Evolutionary conservation across 2,888 invertebrate species (phyloP).

Genomic region (Auanema freiburgensis): DNA sequence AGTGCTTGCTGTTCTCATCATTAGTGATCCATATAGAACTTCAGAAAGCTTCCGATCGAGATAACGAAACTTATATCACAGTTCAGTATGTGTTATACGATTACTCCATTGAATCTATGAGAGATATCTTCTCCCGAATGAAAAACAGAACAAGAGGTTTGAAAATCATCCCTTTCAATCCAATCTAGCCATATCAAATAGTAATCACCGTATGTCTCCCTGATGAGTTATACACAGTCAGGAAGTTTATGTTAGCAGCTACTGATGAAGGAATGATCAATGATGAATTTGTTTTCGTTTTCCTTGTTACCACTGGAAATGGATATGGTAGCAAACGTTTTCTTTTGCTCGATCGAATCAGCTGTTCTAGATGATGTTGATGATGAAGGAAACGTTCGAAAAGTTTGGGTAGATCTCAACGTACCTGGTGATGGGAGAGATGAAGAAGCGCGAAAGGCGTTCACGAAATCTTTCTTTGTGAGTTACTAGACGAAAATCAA

Average conservation of each 20-base stretch:
- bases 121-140: slow-evolving; percentile 5
- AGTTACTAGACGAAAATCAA: neutral
- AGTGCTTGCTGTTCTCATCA: too few relatives aligned
- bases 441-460: slow-evolving; percentile 42
- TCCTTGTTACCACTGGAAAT: slow-evolving; percentile 29
- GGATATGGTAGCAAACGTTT: slow-evolving; percentile 23
- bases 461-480: slow-evolving; percentile 39
- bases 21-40: too few relatives aligned
- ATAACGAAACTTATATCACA: slow-evolving; percentile 15
- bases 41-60: slow-evolving; percentile 8
- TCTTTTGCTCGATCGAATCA: neutral
- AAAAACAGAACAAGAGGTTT: slow-evolving; percentile 15
- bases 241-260: slow-evolving; percentile 35
- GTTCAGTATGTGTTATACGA: slow-evolving; percentile 7
- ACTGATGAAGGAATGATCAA: slow-evolving; percentile 27
- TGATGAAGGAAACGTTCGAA: slow-evolving; percentile 24
- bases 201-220: slow-evolving; percentile 17
- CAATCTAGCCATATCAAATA: neutral
- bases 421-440: slow-evolving; percentile 41
- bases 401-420: slow-evolving; percentile 35
- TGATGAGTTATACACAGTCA: slow-evolving; percentile 21
- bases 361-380: slow-evolving; percentile 14
- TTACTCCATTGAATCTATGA: slow-evolving; percentile 9
- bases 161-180: neutral
- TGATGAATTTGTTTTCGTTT: slow-evolving; percentile 39